Percentiles rank a stretch among this genome's conserved stretches.
Evolutionary conservation across 30 jellyfish, hydroid and myxozoan species (phyloP).

Genomic region (Rhopilema esculentum): DNA sequence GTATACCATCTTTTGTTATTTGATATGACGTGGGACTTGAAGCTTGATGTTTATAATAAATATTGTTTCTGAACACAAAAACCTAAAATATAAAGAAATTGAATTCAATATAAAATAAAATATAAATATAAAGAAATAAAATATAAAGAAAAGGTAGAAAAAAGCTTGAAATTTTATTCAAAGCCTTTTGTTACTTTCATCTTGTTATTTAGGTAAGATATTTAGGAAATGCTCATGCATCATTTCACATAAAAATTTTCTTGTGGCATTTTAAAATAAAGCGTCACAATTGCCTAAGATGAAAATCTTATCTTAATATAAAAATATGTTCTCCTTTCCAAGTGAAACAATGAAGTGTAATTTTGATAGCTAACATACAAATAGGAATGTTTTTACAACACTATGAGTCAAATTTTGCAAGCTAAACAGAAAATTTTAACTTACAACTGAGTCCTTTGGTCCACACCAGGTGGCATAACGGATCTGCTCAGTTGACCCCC

Average conservation of each 20-base stretch:
- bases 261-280: too few species aligned
- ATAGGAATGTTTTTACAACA: too few species aligned
- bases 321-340: too few species aligned
- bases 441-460: constrained; percentile 76
- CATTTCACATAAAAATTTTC: too few species aligned
- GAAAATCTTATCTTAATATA: too few species aligned
- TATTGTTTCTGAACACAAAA: constrained; percentile 78
- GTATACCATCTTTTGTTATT: constrained; percentile 94
- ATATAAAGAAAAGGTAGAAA: background rate
- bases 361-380: too few species aligned
- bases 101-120: background rate
- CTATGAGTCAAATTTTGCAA: background rate
- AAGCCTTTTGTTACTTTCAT: too few species aligned
- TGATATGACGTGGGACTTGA: constrained; percentile 56
- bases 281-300: too few species aligned
- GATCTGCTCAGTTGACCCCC: constrained; percentile 67
- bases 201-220: too few species aligned
- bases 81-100: constrained; percentile 63
- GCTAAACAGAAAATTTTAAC: background rate
- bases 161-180: background rate
- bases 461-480: constrained; percentile 95
- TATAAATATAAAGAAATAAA: background rate
- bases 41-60: constrained; percentile 63
- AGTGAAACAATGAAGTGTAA: too few species aligned
- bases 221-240: too few species aligned